phyloP scores from a whole-genome alignment of 2,113 vertebrate species.

The Sturnus vulgaris region DNA sequence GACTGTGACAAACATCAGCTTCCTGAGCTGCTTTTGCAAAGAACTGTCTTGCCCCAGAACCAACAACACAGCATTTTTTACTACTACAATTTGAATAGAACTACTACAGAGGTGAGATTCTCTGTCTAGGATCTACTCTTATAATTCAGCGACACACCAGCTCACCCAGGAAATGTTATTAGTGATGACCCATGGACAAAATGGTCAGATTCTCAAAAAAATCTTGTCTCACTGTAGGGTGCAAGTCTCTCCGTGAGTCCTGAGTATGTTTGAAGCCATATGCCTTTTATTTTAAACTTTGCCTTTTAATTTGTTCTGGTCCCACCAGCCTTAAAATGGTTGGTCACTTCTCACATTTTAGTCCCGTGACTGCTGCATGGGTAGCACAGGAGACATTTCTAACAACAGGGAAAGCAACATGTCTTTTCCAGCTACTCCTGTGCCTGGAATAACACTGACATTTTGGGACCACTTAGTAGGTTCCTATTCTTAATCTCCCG shows the following conservation, averaged over 20 bases:
- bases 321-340: background rate
- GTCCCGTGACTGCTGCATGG: background rate
- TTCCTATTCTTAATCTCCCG: slow-evolving; percentile 23
- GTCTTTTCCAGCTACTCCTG: background rate
- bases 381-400: background rate
- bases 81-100: background rate
- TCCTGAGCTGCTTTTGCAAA: background rate
- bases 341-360: background rate
- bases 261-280: background rate
- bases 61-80: background rate
- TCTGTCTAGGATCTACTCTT: background rate
- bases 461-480: background rate
- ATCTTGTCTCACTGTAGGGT: background rate
- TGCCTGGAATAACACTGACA: background rate
- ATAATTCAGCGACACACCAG: background rate
- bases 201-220: background rate
- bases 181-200: background rate
- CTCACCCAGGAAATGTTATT: background rate
- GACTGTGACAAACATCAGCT: background rate
- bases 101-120: background rate
- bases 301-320: background rate
- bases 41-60: background rate
- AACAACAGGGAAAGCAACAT: background rate
- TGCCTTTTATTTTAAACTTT: background rate
- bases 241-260: background rate